phyloP scores from a whole-genome alignment of 2,797 vertebrate species.

The Morelia viridis region DNA sequence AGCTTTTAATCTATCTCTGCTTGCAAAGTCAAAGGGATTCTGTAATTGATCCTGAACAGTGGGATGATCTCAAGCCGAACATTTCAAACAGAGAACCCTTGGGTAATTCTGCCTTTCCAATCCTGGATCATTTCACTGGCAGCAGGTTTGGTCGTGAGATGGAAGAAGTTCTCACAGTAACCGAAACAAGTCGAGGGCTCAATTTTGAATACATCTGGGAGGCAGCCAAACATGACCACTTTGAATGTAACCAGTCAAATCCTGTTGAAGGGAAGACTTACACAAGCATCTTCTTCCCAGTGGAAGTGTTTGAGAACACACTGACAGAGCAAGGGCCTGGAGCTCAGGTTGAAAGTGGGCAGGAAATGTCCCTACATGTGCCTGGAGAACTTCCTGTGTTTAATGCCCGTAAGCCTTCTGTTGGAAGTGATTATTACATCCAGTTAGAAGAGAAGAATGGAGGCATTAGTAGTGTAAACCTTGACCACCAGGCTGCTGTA shows the following conservation, averaged over 20 bases:
- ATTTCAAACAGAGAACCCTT: slow-evolving; percentile 79
- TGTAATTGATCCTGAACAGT: slow-evolving; percentile 93
- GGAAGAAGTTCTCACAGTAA: slow-evolving; percentile 96
- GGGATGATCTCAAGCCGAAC: slow-evolving; percentile 93
- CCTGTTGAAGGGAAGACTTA: slow-evolving; percentile 87
- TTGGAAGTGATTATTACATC: slow-evolving; percentile 91
- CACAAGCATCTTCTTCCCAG: slow-evolving; percentile 93
- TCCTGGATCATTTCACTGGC: slow-evolving; percentile 89
- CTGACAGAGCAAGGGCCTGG: slow-evolving; percentile 77
- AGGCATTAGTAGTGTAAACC: slow-evolving; percentile 73
- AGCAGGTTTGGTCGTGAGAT: slow-evolving; percentile 88
- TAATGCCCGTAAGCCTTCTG: slow-evolving; percentile 87
- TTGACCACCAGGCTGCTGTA: slow-evolving; percentile 67
- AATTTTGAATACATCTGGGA: slow-evolving; percentile 99
- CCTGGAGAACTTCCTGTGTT: slow-evolving; percentile 92
- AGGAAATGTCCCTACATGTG: slow-evolving; percentile 72
- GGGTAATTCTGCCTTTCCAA: slow-evolving; percentile 89
- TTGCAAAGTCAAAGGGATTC: slow-evolving; percentile 95
- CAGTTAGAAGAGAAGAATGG: slow-evolving; percentile 90
- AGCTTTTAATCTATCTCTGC: slow-evolving; percentile 91
- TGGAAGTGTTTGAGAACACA: slow-evolving; percentile 84
- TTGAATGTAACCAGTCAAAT: slow-evolving; percentile 76
- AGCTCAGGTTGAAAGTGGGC: slow-evolving; percentile 67
- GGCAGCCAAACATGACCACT: slow-evolving; percentile 93
- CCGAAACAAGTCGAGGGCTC: slow-evolving; percentile 95